Evolutionary conservation across 2,888 invertebrate species (phyloP).

Genomic region (Hirtodrosophila confusa): DNA sequence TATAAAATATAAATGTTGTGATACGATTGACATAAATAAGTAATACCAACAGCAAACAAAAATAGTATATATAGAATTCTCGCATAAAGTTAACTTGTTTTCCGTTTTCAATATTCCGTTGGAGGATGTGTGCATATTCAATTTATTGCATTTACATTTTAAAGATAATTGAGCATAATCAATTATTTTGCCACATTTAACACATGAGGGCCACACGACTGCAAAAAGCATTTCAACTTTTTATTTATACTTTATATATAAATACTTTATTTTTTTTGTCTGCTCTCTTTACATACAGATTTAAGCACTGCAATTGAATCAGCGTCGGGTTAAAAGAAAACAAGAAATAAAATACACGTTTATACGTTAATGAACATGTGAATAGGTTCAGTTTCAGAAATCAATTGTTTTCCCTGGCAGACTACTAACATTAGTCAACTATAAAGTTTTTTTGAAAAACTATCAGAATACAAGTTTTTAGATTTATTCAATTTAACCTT

Average conservation of each 20-base stretch:
- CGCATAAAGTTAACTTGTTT: neutral
- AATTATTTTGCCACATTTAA: slow-evolving; percentile 79
- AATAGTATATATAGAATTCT: slow-evolving; percentile 9
- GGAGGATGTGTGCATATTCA: slow-evolving; percentile 25
- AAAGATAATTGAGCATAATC: slow-evolving; percentile 74
- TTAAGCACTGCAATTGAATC: slow-evolving; percentile 53
- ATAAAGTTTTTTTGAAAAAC: too few relatives aligned
- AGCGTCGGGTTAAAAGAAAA: slow-evolving; percentile 23
- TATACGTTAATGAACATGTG: slow-evolving; percentile 33
- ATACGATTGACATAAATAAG: slow-evolving; percentile 62
- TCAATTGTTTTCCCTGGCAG: too few relatives aligned
- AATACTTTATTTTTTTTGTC: slow-evolving; percentile 2
- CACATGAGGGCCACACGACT: slow-evolving; percentile 42
- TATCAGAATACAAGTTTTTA: too few relatives aligned
- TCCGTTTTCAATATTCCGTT: slow-evolving; percentile 9
- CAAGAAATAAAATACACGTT: slow-evolving; percentile 29
- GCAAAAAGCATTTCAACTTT: slow-evolving; percentile 39
- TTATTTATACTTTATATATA: neutral
- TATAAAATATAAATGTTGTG: slow-evolving; percentile 67
- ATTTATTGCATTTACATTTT: slow-evolving; percentile 56
- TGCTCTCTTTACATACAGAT: slow-evolving; percentile 36
- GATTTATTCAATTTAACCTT: too few relatives aligned
- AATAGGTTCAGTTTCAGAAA: slow-evolving; percentile 31
- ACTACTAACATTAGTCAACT: too few relatives aligned
- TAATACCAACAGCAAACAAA: slow-evolving; percentile 17